Evolutionary conservation across 2,797 vertebrate genomes (phyloP), one percentile per base, ranked within the genome.

Genomic region (Diceros bicornis): DNA sequence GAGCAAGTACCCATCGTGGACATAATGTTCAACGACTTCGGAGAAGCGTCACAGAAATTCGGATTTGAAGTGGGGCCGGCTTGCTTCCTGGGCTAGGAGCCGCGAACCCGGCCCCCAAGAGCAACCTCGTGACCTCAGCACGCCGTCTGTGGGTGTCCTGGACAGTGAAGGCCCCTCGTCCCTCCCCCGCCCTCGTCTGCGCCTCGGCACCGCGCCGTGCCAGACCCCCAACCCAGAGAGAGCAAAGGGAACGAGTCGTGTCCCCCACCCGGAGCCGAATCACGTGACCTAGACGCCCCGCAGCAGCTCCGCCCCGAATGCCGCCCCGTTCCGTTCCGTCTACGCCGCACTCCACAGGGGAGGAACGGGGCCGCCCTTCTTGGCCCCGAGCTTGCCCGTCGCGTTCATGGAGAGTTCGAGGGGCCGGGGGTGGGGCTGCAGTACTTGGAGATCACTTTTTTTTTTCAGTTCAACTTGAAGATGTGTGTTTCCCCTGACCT

Each of bases 1-100:
- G 99, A 99, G 97, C 99, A 99, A 97, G 99, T 99, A 34, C 99
- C 99, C 64, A 99, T 99, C 61, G 99, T 99, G 79, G 99, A 99
- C 99, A 99, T 99, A 98, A 99, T 99, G 99, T 99, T 99, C 99
- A 99, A 99, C 97, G 99, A 99, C 98, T 99, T 99, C 23, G 99
- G 99, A 47, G 99, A 99, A 91, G 98, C 99, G 0, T 98, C 99
- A 69, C 99, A 99, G 99, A 99, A 99, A 99, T 99, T 99, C 77
- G 99, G 99, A 98, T 99, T 99, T 59, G 99, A 99, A 99, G 99
- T 99, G 99, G 99, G 99, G 98, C 99, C 99, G 6, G 99, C 99
- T 98, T 99, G 99, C 99, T 99, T 99, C 99, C 98, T 99, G 98
- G 99, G 99, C 99, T 99, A 99, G 99, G 96, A 97, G 98, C 98